A percentile compares a stretch with the other conserved stretches of the same genome.
These are phyloP conservation scores for Cyrtodaria siliqua DNA, from an alignment of 2,888 invertebrate species.

Conservation along the genomic window DNA sequence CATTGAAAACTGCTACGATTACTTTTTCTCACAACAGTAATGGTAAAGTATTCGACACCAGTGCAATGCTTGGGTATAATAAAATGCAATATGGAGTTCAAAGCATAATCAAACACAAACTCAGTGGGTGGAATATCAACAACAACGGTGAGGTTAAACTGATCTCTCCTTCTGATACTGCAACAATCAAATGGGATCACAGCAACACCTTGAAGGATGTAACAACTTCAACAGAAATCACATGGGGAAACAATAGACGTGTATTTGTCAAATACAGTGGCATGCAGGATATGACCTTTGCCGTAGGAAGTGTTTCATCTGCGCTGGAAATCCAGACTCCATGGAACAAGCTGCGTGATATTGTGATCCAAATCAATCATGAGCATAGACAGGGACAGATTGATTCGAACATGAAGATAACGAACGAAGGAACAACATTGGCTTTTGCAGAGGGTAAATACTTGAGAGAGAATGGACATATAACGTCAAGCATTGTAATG, in stretches of 20 bases:
- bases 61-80: slow-evolving; percentile 40
- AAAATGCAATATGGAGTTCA: slow-evolving; percentile 55
- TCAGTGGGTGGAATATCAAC: slow-evolving; percentile 52
- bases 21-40: slow-evolving; percentile 59
- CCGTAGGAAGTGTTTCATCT: slow-evolving; percentile 43
- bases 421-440: slow-evolving; percentile 44
- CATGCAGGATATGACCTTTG: slow-evolving; percentile 52
- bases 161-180: slow-evolving; percentile 55
- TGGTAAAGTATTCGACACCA: slow-evolving; percentile 45
- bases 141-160: slow-evolving; percentile 71
- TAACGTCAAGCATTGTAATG: slow-evolving; percentile 52
- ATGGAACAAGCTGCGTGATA: slow-evolving; percentile 47
- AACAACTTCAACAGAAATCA: slow-evolving; percentile 50
- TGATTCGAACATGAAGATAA: slow-evolving; percentile 42
- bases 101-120: slow-evolving; percentile 62
- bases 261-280: slow-evolving; percentile 56
- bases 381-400: slow-evolving; percentile 63
- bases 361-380: slow-evolving; percentile 66
- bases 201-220: slow-evolving; percentile 56
- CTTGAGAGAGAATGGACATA: slow-evolving; percentile 30
- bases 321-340: slow-evolving; percentile 65
- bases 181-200: slow-evolving; percentile 71
- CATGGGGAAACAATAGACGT: slow-evolving; percentile 53
- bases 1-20: slow-evolving; percentile 42
- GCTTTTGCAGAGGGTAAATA: slow-evolving; percentile 58